phyloP scores from a whole-genome alignment of 2,113 vertebrate species.

The Pelvicachromis taeniatus region DNA sequence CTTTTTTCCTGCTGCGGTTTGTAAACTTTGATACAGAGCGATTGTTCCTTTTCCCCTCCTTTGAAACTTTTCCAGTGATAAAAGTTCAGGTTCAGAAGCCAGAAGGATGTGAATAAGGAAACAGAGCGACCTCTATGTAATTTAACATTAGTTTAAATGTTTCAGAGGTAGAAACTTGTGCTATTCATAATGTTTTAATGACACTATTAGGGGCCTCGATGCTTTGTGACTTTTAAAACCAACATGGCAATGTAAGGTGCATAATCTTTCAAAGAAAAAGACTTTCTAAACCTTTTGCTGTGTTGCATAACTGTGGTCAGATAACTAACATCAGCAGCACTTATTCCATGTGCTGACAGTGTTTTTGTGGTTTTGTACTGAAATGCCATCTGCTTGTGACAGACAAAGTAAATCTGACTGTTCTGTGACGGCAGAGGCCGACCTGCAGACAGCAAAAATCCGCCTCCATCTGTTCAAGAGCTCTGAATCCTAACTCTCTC shows the following conservation, averaged over 20 bases:
- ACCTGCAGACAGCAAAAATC: not conserved
- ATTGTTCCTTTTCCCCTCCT: not conserved
- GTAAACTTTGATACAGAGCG: not conserved
- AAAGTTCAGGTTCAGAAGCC: not conserved
- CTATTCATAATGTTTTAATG: not conserved
- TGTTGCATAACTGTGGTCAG: not conserved
- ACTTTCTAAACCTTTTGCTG: not conserved
- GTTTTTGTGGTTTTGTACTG: not conserved
- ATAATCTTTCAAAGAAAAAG: constrained; percentile 13
- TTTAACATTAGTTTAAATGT: not conserved
- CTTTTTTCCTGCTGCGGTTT: not conserved
- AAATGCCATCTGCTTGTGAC: constrained; percentile 31
- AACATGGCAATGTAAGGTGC: not conserved
- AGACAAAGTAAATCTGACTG: constrained; percentile 4
- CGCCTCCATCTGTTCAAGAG: not conserved
- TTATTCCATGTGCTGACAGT: not conserved
- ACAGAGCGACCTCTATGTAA: not conserved
- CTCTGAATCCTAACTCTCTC: not conserved
- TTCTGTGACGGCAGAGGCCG: not conserved
- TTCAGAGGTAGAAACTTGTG: not conserved
- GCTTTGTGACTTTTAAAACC: not conserved
- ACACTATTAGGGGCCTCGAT: not conserved
- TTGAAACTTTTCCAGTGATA: not conserved
- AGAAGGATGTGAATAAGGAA: not conserved
- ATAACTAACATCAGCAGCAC: constrained; percentile 3